A percentile compares a stretch with the other conserved stretches of the same genome.
Evolutionary conservation across 2,113 vertebrate genomes (phyloP).

Genomic region (Pseudois nayaur): DNA sequence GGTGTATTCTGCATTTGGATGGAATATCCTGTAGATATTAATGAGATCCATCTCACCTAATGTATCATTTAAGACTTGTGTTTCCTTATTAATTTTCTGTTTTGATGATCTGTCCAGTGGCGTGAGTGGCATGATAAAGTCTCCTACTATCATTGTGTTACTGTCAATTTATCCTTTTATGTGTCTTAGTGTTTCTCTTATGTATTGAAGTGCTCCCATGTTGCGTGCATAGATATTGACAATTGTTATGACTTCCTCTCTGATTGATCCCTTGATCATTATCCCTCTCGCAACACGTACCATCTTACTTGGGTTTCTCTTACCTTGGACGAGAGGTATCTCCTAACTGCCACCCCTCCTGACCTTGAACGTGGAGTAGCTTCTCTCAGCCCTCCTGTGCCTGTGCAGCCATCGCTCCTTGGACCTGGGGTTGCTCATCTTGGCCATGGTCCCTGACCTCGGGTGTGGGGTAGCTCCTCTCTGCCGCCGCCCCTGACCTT

Average conservation of each 20-base stretch:
- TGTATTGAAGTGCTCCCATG: neutral
- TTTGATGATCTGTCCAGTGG: neutral
- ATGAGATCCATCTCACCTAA: neutral
- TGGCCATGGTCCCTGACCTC: no score
- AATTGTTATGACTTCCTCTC: neutral
- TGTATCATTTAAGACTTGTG: neutral
- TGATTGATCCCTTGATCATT: neutral
- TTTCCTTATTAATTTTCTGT: neutral
- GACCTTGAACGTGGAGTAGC: no score
- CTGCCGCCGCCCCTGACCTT: fast-evolving
- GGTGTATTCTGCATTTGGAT: neutral
- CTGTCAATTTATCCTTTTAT: neutral
- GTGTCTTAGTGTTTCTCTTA: neutral
- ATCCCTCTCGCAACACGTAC: neutral
- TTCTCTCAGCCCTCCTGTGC: no score
- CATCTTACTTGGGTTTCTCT: no score
- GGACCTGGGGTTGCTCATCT: no score
- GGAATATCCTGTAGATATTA: neutral
- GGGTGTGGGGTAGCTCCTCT: no score
- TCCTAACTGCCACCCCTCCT: no score
- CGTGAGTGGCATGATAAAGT: neutral
- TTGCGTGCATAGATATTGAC: neutral
- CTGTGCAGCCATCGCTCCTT: fast-evolving
- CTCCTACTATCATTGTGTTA: neutral
- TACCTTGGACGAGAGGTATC: no score